Evolutionary conservation across 2,888 invertebrate species (phyloP).

Genomic region (Pristionchus japonicus): DNA sequence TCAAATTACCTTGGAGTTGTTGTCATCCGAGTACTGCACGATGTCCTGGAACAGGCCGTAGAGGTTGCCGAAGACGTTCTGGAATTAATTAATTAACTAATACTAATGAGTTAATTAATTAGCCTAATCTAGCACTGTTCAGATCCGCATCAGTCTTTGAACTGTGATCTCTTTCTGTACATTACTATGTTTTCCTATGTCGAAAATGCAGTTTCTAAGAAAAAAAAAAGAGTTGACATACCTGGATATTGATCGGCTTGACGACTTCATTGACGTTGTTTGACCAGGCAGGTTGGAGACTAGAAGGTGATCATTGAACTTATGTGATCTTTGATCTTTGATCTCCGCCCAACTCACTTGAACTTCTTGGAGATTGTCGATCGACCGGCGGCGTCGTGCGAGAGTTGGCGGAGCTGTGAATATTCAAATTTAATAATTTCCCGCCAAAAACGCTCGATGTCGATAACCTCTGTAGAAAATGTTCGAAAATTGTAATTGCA

Average conservation of each 20-base stretch:
- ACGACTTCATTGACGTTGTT: neutral
- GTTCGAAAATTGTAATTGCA: no score
- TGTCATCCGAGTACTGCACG: constrained; percentile 95
- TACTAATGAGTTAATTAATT: neutral
- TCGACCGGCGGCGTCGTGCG: neutral
- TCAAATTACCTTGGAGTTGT: constrained; percentile 79
- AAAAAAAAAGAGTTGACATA: no score
- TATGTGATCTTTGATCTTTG: neutral
- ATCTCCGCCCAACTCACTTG: constrained; percentile 17
- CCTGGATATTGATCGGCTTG: neutral
- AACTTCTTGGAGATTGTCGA: constrained; percentile 40
- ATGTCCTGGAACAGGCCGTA: constrained; percentile 90
- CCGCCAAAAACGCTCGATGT: no score
- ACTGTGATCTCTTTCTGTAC: neutral
- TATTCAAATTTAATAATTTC: neutral
- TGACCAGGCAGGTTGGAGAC: neutral
- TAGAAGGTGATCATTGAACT: neutral
- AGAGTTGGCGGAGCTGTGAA: neutral
- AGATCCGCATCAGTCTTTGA: no score
- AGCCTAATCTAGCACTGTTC: no score
- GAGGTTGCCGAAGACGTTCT: constrained; percentile 75
- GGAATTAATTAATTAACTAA: neutral
- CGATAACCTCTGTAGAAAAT: no score
- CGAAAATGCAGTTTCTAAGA: no score
- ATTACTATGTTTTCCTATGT: no score